phyloP scores from a whole-genome alignment of 2,113 vertebrate species.

The Oreochromis niloticus region DNA sequence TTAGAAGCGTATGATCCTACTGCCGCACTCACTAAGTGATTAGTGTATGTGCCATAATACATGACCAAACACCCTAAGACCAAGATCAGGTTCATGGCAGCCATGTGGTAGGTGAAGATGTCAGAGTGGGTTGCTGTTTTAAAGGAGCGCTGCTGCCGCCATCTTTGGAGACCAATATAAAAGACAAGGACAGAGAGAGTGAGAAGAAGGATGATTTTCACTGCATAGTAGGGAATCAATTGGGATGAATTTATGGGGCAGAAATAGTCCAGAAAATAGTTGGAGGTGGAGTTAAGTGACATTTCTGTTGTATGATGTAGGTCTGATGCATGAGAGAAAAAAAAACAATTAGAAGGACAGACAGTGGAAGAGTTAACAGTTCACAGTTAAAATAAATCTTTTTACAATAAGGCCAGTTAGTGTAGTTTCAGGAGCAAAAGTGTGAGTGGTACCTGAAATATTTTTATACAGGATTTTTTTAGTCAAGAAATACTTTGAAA shows the following conservation, averaged over 20 bases:
- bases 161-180: neutral
- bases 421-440: rapidly evolving
- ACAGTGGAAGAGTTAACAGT: neutral
- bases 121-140: neutral
- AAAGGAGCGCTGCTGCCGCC: neutral
- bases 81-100: neutral
- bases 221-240: rapidly evolving
- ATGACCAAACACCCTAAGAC: rapidly evolving
- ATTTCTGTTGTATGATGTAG: neutral
- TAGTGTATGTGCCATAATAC: rapidly evolving
- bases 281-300: neutral
- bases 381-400: neutral
- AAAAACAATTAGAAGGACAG: neutral
- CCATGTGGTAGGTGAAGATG: neutral
- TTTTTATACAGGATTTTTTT: neutral
- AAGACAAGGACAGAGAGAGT: neutral
- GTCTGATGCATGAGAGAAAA: neutral
- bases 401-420: rapidly evolving
- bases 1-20: neutral
- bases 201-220: neutral
- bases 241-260: neutral
- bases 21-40: rapidly evolving
- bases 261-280: neutral
- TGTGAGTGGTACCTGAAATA: neutral
- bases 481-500: neutral